Evolutionary conservation across 2,113 vertebrate species (phyloP).

Genomic region (Psilopogon haemacephalus): DNA sequence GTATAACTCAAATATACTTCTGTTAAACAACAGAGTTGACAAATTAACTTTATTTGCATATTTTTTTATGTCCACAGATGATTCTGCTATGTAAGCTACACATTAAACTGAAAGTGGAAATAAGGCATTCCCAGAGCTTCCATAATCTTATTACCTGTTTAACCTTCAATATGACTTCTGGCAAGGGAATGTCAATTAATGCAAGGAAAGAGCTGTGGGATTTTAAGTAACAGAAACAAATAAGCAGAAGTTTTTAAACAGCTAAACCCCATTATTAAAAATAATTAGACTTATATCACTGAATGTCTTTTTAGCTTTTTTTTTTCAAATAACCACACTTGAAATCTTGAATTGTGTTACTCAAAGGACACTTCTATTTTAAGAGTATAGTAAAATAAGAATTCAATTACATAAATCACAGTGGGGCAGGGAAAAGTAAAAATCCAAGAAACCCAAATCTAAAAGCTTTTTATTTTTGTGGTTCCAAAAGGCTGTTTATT

Average conservation of each 20-base stretch:
- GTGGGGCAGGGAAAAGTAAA: not conserved
- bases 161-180: not conserved
- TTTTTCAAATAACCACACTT: not conserved
- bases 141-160: not conserved
- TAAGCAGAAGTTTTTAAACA: not conserved
- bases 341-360: not conserved
- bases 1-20: not conserved
- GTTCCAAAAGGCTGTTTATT: not conserved
- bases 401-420: not conserved
- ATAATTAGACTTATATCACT: not conserved
- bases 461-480: slow-evolving; percentile 47
- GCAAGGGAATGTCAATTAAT: not conserved
- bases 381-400: not conserved
- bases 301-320: not conserved
- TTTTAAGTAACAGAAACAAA: not conserved
- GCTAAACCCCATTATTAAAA: not conserved
- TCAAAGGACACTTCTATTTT: not conserved
- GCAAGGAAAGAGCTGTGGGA: not conserved
- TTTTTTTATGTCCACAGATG: not conserved
- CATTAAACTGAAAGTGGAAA: not conserved
- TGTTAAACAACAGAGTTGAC: not conserved
- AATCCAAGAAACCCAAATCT: not conserved
- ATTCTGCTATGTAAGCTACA: not conserved
- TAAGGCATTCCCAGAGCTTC: not conserved
- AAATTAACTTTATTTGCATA: not conserved